Evolutionary conservation across 2,888 invertebrate species (phyloP), one percentile per base, ranked within the genome.

Genomic region (Allygus modestus): DNA sequence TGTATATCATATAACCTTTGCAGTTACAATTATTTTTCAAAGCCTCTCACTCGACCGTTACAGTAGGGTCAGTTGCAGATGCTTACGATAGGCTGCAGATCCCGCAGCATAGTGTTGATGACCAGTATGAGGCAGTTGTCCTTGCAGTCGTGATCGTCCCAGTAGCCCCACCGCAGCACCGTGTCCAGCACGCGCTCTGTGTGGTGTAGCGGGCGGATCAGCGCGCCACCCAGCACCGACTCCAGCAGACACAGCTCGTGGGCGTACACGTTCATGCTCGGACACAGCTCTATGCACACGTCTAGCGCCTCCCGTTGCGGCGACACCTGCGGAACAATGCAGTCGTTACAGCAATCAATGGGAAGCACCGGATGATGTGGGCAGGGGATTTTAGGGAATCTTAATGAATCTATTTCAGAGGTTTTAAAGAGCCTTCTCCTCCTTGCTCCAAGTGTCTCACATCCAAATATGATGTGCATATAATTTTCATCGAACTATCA

Each of bases 61-160:
- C n/a, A n/a, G n/a, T n/a, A n/a, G n/a, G n/a, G n/a, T n/a, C n/a
- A n/a, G n/a, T n/a, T n/a, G n/a, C n/a, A 12, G 28, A 28, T 26
- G 87, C 89, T 89, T 87, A 91, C 91, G 88, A 91, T 87, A 58
- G 90, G 90, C 41, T 89, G 87, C 46, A 91, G 90, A 84, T 91
- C 90, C 77, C 89, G 89, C 86, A 90, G 90, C 11, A 91, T 84
- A 7, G 88, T 89, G 84, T 91, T 90, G 31, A 89, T 89, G 86
- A 92, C 93, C 12, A 97, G 91, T 23, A 96, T 91, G 54, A 97
- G 91, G 89, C 95, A 94, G 89, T 97, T 97, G 88, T 96, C 94
- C 89, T 95, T 96, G 46, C 97, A 92, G 90, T 97, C 97, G n/a
- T 94, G 93, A 85, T 95, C 94, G 81, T 96, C 95, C 97, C 98